Evolutionary conservation across 2,797 vertebrate species (phyloP).

Genomic region (Macrochelys suwanniensis): DNA sequence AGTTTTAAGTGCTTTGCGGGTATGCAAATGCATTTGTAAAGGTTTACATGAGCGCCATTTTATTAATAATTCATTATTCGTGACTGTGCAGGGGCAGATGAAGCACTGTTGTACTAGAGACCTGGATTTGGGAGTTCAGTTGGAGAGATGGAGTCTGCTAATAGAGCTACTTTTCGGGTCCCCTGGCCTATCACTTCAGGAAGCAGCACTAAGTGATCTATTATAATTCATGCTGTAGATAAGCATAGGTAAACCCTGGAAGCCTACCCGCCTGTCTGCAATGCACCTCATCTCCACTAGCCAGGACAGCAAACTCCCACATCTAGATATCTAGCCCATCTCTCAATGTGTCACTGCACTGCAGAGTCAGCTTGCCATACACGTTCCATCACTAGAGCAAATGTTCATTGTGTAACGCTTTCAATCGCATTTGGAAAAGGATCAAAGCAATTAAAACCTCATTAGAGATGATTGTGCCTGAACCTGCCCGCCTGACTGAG

Average conservation of each 20-base stretch:
- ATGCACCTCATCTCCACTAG: neutral
- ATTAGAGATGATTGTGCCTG: neutral
- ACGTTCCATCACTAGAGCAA: neutral
- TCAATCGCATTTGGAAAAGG: neutral
- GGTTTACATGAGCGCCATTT: neutral
- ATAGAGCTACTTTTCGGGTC: neutral
- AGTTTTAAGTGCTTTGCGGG: constrained; percentile 11
- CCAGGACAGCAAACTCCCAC: neutral
- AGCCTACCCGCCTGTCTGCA: neutral
- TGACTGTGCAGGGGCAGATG: neutral
- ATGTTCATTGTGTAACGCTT: neutral
- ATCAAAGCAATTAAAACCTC: neutral
- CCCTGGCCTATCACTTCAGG: neutral
- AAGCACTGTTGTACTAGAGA: accelerated
- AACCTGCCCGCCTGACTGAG: neutral
- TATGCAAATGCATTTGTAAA: neutral
- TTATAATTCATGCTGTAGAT: neutral
- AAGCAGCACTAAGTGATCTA: neutral
- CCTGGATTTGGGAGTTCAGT: neutral
- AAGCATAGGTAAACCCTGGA: neutral
- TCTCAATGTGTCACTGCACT: neutral
- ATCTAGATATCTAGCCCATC: neutral
- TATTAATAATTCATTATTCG: constrained; percentile 37
- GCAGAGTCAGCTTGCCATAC: neutral
- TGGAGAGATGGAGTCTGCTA: neutral